These are phyloP conservation scores for Drosophila malerkotliana DNA, from an alignment of 1,140 invertebrate genomes.

Conservation along the genomic window DNA sequence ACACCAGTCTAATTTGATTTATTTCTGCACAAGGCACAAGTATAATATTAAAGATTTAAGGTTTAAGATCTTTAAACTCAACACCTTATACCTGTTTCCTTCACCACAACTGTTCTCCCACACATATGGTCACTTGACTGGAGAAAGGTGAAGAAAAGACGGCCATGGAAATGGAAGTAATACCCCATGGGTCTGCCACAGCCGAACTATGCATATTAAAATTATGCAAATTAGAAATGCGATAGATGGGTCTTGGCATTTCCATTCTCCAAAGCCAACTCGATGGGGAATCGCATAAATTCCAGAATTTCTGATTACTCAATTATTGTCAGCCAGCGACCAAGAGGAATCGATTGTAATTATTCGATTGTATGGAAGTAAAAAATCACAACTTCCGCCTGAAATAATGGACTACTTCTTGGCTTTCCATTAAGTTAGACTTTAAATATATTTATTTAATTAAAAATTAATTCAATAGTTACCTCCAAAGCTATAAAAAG, in stretches of 20 bases:
- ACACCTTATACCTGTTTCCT: neutral
- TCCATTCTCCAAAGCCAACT: neutral
- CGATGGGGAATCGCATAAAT: constrained; percentile 5
- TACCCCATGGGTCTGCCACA: constrained; percentile 15
- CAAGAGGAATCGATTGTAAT: neutral
- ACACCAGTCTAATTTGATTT: neutral
- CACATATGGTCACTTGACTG: neutral
- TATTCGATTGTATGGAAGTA: neutral
- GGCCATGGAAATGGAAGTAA: constrained; percentile 24
- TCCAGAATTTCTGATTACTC: neutral
- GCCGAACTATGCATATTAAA: constrained; percentile 61
- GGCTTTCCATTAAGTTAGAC: no score
- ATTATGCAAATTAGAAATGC: constrained; percentile 63
- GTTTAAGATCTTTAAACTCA: no score
- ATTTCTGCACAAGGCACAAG: neutral
- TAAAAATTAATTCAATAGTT: no score
- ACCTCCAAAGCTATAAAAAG: no score
- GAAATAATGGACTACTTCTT: no score
- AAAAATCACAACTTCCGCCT: no score
- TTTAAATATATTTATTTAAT: no score
- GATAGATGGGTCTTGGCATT: constrained; percentile 5
- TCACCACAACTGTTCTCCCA: neutral
- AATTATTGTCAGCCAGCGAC: neutral
- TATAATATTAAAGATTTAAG: neutral
- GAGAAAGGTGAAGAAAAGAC: constrained; percentile 1